Evolutionary conservation across 2,113 vertebrate species (phyloP).

Genomic region (Galbula dea): DNA sequence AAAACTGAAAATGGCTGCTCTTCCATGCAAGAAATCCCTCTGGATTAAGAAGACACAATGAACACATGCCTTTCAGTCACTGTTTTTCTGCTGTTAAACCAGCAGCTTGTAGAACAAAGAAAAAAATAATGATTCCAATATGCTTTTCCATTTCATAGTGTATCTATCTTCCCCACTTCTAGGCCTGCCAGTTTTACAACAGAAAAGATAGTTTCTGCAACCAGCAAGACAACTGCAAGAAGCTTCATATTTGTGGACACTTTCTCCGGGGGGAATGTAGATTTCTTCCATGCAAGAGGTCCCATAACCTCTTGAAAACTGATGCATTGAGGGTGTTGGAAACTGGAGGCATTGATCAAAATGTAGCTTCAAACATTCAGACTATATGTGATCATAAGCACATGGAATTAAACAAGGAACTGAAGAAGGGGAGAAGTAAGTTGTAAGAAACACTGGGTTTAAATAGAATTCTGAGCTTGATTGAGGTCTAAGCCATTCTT

Average conservation of each 20-base stretch:
- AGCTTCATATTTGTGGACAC: constrained; percentile 72
- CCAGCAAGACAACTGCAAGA: constrained; percentile 57
- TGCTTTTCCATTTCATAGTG: not conserved
- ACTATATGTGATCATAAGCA: constrained; percentile 55
- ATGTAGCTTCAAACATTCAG: constrained; percentile 64
- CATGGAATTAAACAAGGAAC: not conserved
- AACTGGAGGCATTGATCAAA: constrained; percentile 24
- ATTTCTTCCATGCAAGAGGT: constrained; percentile 55
- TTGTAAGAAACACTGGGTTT: not conserved
- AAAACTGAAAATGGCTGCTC: not conserved
- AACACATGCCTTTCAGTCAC: not conserved
- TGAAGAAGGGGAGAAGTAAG: constrained; percentile 32
- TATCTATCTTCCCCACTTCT: not conserved
- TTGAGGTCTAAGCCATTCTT: not conserved
- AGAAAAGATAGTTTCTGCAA: constrained; percentile 44
- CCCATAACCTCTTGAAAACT: constrained; percentile 61
- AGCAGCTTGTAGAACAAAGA: not conserved
- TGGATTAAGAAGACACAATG: not conserved
- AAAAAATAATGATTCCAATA: not conserved
- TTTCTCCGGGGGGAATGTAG: constrained; percentile 70
- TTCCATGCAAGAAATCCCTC: not conserved
- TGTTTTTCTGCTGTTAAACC: not conserved
- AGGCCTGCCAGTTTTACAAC: constrained; percentile 73
- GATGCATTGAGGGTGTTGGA: constrained; percentile 7
- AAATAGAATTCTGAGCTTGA: not conserved